Percentiles rank a stretch among this genome's conserved stretches.
Conservation (phyloP, 2,797 vertebrate genomes). For the Mormyrus proboscirostris region DNA sequence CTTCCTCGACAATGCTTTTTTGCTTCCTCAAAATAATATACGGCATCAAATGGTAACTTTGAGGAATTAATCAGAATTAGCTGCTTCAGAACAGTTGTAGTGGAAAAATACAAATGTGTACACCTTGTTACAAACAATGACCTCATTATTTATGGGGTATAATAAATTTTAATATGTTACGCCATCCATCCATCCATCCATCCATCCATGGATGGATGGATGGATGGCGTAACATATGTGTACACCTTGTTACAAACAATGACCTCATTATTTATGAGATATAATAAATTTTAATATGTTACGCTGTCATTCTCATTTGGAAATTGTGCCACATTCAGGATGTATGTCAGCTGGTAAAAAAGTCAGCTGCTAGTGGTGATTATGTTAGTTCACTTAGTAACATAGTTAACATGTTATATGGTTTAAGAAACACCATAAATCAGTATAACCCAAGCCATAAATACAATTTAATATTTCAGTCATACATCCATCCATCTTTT, state of each 20-base stretch:
- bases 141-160: neutral
- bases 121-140: neutral
- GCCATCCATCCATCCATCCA: too few species aligned
- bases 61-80: neutral
- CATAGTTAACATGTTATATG: neutral
- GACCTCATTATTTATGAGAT: neutral
- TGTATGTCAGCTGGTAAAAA: neutral
- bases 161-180: too few species aligned
- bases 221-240: too few species aligned
- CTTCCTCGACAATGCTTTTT: conserved; percentile 37
- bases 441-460: neutral
- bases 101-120: neutral
- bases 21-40: conserved; percentile 63
- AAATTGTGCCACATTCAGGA: neutral
- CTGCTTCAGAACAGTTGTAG: neutral
- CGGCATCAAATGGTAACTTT: neutral
- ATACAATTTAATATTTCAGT: neutral
- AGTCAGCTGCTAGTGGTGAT: neutral
- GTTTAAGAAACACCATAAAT: neutral
- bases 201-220: too few species aligned
- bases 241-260: neutral
- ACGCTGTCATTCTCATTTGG: neutral
- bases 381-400: neutral
- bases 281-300: neutral
- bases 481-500: neutral